phyloP scores from a whole-genome alignment of 1,140 invertebrate species.

The Linepithema humile region DNA sequence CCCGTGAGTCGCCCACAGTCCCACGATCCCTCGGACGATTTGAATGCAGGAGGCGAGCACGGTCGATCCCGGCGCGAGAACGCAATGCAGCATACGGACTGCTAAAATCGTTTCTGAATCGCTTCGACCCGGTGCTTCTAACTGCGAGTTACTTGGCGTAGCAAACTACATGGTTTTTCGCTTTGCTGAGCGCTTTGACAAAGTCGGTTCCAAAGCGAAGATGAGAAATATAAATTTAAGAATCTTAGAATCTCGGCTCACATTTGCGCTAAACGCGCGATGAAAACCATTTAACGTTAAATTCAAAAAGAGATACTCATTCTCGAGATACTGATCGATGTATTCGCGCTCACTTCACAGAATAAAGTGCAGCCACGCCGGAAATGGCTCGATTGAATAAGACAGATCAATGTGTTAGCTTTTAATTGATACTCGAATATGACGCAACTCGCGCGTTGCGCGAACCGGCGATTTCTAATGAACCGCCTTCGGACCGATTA shows the following conservation, averaged over 20 bases:
- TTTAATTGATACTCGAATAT: constrained; percentile 39
- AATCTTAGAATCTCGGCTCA: too few species aligned
- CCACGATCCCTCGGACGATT: constrained; percentile 65
- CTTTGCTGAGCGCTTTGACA: background rate
- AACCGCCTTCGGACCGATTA: constrained; percentile 29
- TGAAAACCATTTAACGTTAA: too few species aligned
- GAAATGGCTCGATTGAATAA: background rate
- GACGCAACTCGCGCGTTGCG: constrained; percentile 4
- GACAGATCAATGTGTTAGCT: background rate
- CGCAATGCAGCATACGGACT: constrained; percentile 28
- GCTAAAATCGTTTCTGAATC: constrained; percentile 47
- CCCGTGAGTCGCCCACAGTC: constrained; percentile 51
- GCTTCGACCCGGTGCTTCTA: constrained; percentile 8
- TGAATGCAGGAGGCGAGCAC: constrained; percentile 58
- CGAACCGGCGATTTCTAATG: constrained; percentile 35
- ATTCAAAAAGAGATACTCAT: too few species aligned
- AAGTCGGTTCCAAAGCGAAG: too few species aligned
- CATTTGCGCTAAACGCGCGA: too few species aligned
- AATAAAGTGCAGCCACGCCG: too few species aligned
- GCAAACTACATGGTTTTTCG: background rate
- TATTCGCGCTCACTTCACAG: too few species aligned
- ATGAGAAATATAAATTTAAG: too few species aligned
- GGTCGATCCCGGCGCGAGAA: constrained; percentile 31
- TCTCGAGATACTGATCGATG: too few species aligned
- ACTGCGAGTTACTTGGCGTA: background rate